Evolutionary conservation across 2,113 vertebrate species (phyloP).

Genomic region (Noctilio leporinus): DNA sequence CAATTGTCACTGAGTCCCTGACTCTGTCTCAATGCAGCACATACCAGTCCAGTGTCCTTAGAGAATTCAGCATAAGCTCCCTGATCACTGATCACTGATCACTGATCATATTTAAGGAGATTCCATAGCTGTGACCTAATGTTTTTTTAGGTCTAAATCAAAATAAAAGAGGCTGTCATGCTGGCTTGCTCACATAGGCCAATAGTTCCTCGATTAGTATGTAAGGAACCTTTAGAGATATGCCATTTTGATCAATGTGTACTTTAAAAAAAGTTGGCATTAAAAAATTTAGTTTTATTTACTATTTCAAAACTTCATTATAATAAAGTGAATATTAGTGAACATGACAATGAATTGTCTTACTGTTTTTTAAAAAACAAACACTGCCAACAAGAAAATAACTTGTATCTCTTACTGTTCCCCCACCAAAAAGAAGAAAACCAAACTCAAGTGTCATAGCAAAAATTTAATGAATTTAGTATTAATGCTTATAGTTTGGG

Average conservation of each 20-base stretch:
- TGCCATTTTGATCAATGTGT: background rate
- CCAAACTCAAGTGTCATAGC: background rate
- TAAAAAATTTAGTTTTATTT: background rate
- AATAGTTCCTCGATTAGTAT: background rate
- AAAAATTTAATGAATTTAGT: background rate
- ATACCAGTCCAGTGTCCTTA: fast-evolving
- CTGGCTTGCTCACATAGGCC: background rate
- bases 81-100: background rate
- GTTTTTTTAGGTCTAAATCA: background rate
- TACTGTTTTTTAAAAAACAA: background rate
- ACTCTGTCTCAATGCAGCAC: fast-evolving
- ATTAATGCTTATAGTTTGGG: background rate
- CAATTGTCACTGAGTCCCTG: fast-evolving
- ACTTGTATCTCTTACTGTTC: background rate
- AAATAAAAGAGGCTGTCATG: background rate
- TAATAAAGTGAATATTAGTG: background rate
- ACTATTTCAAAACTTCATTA: background rate
- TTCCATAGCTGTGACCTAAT: background rate
- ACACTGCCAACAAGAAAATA: background rate
- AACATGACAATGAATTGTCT: background rate
- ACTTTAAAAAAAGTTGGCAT: background rate
- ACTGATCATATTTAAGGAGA: background rate
- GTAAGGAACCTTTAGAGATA: background rate
- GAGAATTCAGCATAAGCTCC: background rate
- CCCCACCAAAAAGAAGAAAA: background rate